Base-by-base conservation (phyloP, 2,888 invertebrate species). In the Callosobruchus maculatus region DNA sequence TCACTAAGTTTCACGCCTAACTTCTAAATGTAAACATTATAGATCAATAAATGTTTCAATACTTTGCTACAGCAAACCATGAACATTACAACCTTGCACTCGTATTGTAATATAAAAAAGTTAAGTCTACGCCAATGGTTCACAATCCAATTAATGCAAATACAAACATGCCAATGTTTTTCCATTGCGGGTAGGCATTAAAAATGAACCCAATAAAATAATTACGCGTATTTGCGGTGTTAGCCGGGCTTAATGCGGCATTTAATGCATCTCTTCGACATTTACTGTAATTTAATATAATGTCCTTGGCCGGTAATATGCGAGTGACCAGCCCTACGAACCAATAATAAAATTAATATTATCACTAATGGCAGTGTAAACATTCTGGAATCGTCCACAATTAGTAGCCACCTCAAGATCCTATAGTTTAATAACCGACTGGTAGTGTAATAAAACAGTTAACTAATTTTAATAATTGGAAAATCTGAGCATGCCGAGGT, bases 271-370 rank as follows among this genome's bases (percentile, higher is more conserved):
- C 49, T 49, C 9, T 49, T 49, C 49, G 49, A 49, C 49, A 18
- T 49, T 49, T 13, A 49, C 49, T 49, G 49, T 49, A 49, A 49
- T 49, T 49, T 49, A 49, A 49, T 49, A 49, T 49, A 49, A 1
- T 49, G 49, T 49, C 49, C 49, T 49, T 49, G 49, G 49, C 49
- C 13, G 49, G 49, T 7, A 49, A 49, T 49, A 49, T 18, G 7
- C 49, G 49, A 49, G 13, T 49, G 49, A 13, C 49, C 49, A 70
- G 70, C 26, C 70, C 70, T 70, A 70, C 20, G 22, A 26, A 26
- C 70, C 70, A 26, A 26, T 70, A 70, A 70, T 70, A 70, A 70
- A 70, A 70, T 70, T 70, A 70, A 70, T 26, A 70, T 21, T 70
- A 70, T 70, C 70, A 26, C 70, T 70, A 70, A 70, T 70, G 70